These are phyloP conservation scores for Spatulosminthurus flaviceps DNA, from an alignment of 2,888 invertebrate species.

Conservation along the genomic window DNA sequence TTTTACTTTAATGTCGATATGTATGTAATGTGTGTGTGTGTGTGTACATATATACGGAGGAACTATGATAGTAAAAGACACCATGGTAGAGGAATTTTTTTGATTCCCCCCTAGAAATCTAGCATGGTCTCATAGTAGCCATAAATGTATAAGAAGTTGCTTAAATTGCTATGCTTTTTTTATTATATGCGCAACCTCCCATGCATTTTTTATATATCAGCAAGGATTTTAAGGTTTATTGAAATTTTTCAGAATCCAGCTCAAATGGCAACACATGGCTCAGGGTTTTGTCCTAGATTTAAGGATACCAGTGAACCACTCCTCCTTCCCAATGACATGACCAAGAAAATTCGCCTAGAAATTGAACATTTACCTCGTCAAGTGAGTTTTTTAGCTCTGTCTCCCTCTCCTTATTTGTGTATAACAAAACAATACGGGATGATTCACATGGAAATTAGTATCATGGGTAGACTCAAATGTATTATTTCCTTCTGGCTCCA, in stretches of 20 bases:
- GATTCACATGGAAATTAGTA: too few relatives aligned
- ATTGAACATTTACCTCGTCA: constrained; percentile 89
- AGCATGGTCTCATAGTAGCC: neutral
- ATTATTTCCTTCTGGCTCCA: too few relatives aligned
- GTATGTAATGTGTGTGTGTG: too few relatives aligned
- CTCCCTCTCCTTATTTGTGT: too few relatives aligned
- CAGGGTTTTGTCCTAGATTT: constrained; percentile 82
- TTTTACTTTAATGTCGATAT: neutral
- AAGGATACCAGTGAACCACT: constrained; percentile 76
- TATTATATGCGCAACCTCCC: neutral
- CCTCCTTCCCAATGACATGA: constrained; percentile 86
- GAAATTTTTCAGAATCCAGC: constrained; percentile 69
- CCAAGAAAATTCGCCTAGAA: constrained; percentile 86
- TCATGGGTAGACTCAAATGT: too few relatives aligned
- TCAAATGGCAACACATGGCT: constrained; percentile 72
- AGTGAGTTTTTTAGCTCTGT: constrained; percentile 53
- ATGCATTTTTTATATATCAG: neutral
- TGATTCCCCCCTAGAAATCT: constrained; percentile 20
- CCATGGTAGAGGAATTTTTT: neutral
- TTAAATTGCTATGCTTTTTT: constrained; percentile 1
- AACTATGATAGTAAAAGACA: neutral
- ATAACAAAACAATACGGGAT: too few relatives aligned
- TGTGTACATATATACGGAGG: too few relatives aligned
- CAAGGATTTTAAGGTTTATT: constrained; percentile 3
- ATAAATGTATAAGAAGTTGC: constrained; percentile 27